Base-by-base conservation (phyloP, 1,140 invertebrate genomes). In the Trinorchestia longiramus region DNA sequence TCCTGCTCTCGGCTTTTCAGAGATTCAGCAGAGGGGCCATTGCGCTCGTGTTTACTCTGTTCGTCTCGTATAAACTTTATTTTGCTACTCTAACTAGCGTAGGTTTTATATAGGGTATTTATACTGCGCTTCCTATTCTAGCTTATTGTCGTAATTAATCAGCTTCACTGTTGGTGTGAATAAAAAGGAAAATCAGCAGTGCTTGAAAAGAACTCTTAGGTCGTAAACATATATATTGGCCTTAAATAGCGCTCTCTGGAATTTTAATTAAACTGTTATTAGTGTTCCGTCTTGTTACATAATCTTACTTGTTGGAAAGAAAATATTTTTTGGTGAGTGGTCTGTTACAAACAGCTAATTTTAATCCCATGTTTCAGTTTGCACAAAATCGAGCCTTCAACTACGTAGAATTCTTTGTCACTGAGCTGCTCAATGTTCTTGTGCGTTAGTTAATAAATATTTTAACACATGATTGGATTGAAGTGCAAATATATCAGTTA, bases 21-120 rank as follows among this genome's bases (percentile, higher is more conserved):
- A 19, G 92, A 43, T 19, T 45, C 92, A 94, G 92, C 44, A 94
- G 92, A 77, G 62, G 40, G 92, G 92, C 92, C 92, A 94, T 94
- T 94, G 43, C 92, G 92, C 43, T 94, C 43, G 92, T 94, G 41
- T 94, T 45, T 45, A 43, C 43, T 94, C 92, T 94, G 92, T 94
- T 42, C 43, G 41, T 40, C 36, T 43, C 43, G 41, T 40, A 94
- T 45, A 47, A 44, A 47, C 87, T 88, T 57, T 95, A 95, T 94
- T 47, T 95, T 87, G 95, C 43, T 87, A 36, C 95, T 96, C 87
- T 44, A 96, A 40, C 96, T 47, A 96, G 97, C 41, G 43, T 90
- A 96, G 57, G 47, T 92, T 43, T 91, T 40, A 0, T 57, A 44
- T 47, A 91, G 47, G 42, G 40, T 92, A 53, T 90, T 96, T 96